Evolutionary conservation across 2,888 invertebrate genomes (phyloP).

Genomic region (Drosophila mayaguana): DNA sequence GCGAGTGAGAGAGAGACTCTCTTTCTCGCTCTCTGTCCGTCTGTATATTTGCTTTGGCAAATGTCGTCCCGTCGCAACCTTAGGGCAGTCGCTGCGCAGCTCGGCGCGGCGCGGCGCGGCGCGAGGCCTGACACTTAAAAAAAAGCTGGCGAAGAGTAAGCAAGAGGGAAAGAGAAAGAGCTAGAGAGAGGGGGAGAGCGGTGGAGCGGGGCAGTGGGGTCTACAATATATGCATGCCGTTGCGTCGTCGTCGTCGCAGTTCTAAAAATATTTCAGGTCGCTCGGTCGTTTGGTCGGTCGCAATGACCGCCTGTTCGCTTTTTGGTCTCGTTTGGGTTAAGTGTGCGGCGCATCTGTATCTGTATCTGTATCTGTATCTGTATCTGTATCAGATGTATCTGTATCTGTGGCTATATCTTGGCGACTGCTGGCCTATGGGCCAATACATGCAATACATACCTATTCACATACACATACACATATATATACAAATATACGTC

Average conservation of each 20-base stretch:
- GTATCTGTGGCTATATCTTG: constrained; percentile 22
- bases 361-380: constrained; percentile 53
- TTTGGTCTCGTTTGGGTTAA: constrained; percentile 80
- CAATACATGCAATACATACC: constrained; percentile 8
- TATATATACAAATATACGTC: background rate
- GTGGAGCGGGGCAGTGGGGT: background rate
- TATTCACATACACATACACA: constrained; percentile 9
- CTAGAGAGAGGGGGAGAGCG: background rate
- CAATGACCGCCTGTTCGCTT: constrained; percentile 71
- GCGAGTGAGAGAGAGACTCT: background rate
- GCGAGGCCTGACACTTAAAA: constrained; percentile 44
- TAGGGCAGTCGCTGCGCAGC: constrained; percentile 8
- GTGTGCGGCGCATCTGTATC: constrained; percentile 75
- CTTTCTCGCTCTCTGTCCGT: background rate
- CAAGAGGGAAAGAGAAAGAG: background rate
- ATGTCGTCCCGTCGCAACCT: constrained; percentile 54
- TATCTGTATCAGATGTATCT: constrained; percentile 52
- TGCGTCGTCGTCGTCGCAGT: constrained; percentile 57
- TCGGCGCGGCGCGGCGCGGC: constrained; percentile 9
- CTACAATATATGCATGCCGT: constrained; percentile 73
- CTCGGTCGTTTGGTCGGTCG: constrained; percentile 69
- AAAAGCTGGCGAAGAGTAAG: constrained; percentile 30
- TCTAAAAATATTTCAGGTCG: constrained; percentile 81
- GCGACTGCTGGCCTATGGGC: constrained; percentile 38
- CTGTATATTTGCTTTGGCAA: constrained; percentile 44